Evolutionary conservation across 2,888 invertebrate species (phyloP).

Genomic region (Scrobipalpa costella): DNA sequence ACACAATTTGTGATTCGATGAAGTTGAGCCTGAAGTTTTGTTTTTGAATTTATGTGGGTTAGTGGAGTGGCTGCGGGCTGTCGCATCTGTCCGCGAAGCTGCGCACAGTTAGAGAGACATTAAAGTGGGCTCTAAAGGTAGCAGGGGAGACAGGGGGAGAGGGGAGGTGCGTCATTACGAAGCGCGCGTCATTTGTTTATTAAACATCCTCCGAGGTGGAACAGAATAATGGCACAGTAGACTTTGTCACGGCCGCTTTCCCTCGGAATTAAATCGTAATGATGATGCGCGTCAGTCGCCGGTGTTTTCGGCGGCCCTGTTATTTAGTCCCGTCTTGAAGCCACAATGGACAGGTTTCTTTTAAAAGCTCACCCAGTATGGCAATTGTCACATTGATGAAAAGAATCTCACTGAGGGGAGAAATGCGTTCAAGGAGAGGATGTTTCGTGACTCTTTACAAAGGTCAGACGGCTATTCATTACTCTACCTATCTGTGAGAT

Average conservation of each 20-base stretch:
- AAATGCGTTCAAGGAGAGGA: conserved; percentile 14
- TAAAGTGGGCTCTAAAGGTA: conserved; percentile 62
- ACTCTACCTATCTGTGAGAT: conserved; percentile 22
- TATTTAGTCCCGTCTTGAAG: conserved; percentile 76
- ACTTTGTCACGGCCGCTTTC: conserved; percentile 77
- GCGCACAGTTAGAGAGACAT: conserved; percentile 52
- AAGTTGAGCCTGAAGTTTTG: conserved; percentile 26
- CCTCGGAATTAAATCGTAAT: conserved; percentile 78
- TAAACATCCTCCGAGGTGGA: conserved; percentile 77
- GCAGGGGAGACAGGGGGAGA: conserved; percentile 42
- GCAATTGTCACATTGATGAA: conserved; percentile 74
- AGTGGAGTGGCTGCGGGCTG: conserved; percentile 34
- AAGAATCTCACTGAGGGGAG: conserved; percentile 47
- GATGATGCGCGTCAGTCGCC: conserved; percentile 72
- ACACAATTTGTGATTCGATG: conserved; percentile 26
- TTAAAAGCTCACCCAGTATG: conserved; percentile 64
- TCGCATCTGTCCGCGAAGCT: conserved; percentile 44
- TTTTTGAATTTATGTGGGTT: conserved; percentile 38
- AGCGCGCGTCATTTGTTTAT: conserved; percentile 78
- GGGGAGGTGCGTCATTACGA: conserved; percentile 66
- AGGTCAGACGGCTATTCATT: conserved; percentile 22
- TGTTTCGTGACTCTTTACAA: conserved; percentile 18
- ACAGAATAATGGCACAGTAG: conserved; percentile 74
- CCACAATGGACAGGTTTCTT: conserved; percentile 75
- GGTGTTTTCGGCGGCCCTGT: conserved; percentile 61